Base-by-base conservation (phyloP, 92 coral and sea anemone species). In the Bergia sp. region DNA sequence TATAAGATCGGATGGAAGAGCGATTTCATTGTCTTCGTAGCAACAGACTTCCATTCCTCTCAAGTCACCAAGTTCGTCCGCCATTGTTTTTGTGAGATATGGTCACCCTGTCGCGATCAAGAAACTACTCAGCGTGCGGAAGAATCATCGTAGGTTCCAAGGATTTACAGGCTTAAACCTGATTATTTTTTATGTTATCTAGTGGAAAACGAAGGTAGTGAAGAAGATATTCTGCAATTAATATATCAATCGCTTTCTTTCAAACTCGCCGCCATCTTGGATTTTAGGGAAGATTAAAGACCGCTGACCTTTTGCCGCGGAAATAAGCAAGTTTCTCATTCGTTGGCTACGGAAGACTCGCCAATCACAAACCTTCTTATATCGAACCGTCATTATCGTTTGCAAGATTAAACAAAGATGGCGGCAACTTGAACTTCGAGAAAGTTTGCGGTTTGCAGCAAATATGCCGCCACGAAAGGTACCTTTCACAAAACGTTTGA, bases 41-140 rank as follows among this genome's bases (percentile, higher is more conserved):
- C 92, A 93, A 85, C 99, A 97, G 80, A 92, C 96, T 89, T 97
- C 99, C 89, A 93, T 91, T 53, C 93, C 98, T 44, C 85, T 87
- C 76, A 84, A 75, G 67, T 81, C 89, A 75, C 87, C 85, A 0
- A 71, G 65, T 73, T 93, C 96, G 47, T 91, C 98, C 64, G 86
- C 89, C 94, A 92, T 92, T 38, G 66, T 77, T 1, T 1, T 38
- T 12, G 66, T 21, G 13, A 36, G 67, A 8, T 57, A 7, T n/a
- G 37, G 50, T 37, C 20, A 15, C 37, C 1, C 18, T 45, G 83
- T 7, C 13, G 6, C 21, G 77, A 83, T 43, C 53, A 39, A 65
- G 39, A 42, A 71, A 43, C 9, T 58, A 29, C 36, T 13, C 13
- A 12, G 53, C 7, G 18, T 23, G 2, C 1, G 38, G 18, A 37